A percentile compares a stretch with the other conserved stretches of the same genome.
Evolutionary conservation across 2,113 vertebrate genomes (phyloP).

Genomic region (Rhynchomys soricoides): DNA sequence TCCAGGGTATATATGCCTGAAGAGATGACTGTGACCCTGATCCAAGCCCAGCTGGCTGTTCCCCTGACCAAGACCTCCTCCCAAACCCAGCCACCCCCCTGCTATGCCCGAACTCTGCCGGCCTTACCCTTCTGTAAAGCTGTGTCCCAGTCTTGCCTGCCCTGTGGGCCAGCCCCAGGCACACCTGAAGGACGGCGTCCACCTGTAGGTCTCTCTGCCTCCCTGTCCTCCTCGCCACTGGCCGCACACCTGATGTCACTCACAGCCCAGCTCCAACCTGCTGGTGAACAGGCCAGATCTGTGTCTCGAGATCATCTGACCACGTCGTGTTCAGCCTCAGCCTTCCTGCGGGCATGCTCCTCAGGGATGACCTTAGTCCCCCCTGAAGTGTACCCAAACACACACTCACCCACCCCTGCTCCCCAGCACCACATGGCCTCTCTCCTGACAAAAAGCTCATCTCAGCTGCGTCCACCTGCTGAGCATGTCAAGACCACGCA

Average conservation of each 20-base stretch:
- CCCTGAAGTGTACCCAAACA: neutral
- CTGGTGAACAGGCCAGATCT: neutral
- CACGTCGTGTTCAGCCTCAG: rapidly evolving
- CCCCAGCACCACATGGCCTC: neutral
- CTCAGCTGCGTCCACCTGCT: neutral
- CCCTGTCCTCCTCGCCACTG: neutral
- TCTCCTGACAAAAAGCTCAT: neutral
- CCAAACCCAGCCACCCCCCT: rapidly evolving
- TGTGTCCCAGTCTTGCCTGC: rapidly evolving
- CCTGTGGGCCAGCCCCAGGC: rapidly evolving
- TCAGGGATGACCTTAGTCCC: neutral
- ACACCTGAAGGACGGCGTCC: neutral
- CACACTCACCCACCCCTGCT: neutral
- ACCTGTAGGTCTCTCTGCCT: neutral
- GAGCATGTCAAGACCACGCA: neutral
- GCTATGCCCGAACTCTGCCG: neutral
- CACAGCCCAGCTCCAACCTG: neutral
- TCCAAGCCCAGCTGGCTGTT: neutral
- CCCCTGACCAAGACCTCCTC: neutral
- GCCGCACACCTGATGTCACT: neutral
- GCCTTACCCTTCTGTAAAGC: no score
- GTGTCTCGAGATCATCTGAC: neutral
- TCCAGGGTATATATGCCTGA: neutral
- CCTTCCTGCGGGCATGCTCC: no score
- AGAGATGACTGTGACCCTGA: rapidly evolving